Conservation (phyloP, 2,888 invertebrate species). For the Rhopalosiphum nymphaeae region DNA sequence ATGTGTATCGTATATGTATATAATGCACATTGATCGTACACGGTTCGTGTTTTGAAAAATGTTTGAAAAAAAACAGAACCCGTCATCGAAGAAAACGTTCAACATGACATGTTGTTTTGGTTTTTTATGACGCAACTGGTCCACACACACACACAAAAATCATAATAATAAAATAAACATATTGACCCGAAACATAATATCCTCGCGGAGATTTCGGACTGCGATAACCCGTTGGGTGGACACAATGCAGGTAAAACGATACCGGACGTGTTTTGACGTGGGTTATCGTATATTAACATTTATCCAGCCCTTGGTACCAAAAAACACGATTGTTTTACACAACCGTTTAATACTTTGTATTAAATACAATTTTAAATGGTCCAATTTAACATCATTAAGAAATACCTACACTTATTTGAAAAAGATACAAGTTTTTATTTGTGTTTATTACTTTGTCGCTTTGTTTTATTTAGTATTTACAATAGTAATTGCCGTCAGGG, state of each 20-base stretch:
- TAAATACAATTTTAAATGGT: slow-evolving; percentile 5
- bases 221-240: slow-evolving; percentile 18
- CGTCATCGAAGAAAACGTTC: not conserved
- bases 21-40: not conserved
- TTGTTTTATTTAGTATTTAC: not conserved
- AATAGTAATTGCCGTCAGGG: not conserved
- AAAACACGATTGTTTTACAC: not conserved
- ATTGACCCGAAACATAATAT: slow-evolving; percentile 27
- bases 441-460: not conserved
- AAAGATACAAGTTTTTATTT: not conserved
- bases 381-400: not conserved
- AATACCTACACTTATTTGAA: not conserved
- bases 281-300: slow-evolving; percentile 39
- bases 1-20: not conserved
- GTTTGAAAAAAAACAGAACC: not conserved
- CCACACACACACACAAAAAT: not conserved
- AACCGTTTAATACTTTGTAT: not conserved
- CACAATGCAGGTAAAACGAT: slow-evolving; percentile 47
- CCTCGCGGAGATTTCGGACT: not conserved
- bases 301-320: not conserved
- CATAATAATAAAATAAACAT: not conserved
- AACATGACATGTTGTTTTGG: not conserved
- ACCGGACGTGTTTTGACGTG: slow-evolving; percentile 52
- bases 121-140: slow-evolving; percentile 7
- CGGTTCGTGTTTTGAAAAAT: not conserved